A percentile compares a stretch with the other conserved stretches of the same genome.
Evolutionary conservation across 1,140 invertebrate species (phyloP).

Genomic region (Cotesia glomerata): DNA sequence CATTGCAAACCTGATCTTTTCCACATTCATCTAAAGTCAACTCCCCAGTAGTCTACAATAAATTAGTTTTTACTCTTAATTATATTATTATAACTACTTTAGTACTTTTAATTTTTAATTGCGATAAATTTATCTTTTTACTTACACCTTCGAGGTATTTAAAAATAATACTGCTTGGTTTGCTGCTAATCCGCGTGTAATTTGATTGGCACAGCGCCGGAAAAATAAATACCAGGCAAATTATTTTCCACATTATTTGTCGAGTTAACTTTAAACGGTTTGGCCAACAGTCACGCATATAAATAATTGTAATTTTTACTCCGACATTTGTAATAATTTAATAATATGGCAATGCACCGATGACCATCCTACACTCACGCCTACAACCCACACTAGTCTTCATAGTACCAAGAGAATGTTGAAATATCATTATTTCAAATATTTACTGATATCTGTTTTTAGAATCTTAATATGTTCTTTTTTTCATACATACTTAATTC

Average conservation of each 20-base stretch:
- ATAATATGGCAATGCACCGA: background rate
- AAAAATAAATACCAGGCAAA: background rate
- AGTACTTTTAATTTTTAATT: background rate
- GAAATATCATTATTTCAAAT: slow-evolving; percentile 28
- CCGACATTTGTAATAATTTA: background rate
- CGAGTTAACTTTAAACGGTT: background rate
- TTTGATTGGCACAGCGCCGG: slow-evolving; percentile 12
- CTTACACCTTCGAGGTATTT: slow-evolving; percentile 49
- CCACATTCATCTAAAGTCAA: slow-evolving; percentile 62
- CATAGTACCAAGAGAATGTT: slow-evolving; percentile 18
- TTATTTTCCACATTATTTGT: slow-evolving; percentile 5
- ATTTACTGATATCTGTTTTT: slow-evolving; percentile 1
- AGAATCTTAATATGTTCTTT: background rate
- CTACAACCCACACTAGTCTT: slow-evolving; percentile 10
- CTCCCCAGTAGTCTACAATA: slow-evolving; percentile 61
- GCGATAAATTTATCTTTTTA: slow-evolving; percentile 15
- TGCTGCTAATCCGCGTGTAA: slow-evolving; percentile 49
- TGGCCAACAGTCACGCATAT: background rate
- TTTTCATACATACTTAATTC: background rate
- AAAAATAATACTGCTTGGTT: slow-evolving; percentile 45
- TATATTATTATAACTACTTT: no score
- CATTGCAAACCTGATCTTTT: slow-evolving; percentile 60
- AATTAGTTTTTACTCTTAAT: background rate
- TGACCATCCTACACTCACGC: slow-evolving; percentile 28
- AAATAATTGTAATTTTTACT: slow-evolving; percentile 25